phyloP scores from a whole-genome alignment of 2,888 invertebrate genomes.

The Latrodectus elegans region DNA sequence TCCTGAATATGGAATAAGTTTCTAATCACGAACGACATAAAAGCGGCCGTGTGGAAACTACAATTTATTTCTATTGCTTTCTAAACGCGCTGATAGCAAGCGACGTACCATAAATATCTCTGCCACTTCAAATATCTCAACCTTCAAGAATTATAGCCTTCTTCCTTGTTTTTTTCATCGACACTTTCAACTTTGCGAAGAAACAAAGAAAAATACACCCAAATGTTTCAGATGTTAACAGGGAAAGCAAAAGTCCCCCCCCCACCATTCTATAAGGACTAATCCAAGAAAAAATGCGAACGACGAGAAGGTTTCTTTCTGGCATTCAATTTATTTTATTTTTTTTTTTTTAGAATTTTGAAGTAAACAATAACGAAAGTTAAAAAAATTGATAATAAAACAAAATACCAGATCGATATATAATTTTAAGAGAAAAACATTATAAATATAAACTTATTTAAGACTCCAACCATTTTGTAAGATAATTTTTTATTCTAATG shows the following conservation, averaged over 20 bases:
- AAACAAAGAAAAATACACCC: neutral
- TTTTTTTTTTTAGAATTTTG: too few species aligned
- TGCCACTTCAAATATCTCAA: constrained; percentile 17
- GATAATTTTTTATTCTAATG: too few species aligned
- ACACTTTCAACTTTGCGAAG: neutral
- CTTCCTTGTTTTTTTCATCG: neutral
- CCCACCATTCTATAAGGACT: too few species aligned
- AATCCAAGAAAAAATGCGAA: too few species aligned
- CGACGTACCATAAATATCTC: constrained; percentile 44
- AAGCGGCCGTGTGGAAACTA: constrained; percentile 50
- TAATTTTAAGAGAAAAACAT: too few species aligned
- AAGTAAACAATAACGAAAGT: too few species aligned
- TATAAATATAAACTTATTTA: too few species aligned
- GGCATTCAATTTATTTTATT: too few species aligned
- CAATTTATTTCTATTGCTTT: constrained; percentile 57
- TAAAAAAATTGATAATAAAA: too few species aligned
- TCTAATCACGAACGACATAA: constrained; percentile 33
- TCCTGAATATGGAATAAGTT: neutral
- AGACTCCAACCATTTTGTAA: too few species aligned
- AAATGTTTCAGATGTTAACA: neutral
- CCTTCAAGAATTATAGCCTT: neutral
- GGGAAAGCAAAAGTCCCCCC: neutral
- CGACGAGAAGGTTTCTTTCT: too few species aligned
- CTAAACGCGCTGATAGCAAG: constrained; percentile 49
- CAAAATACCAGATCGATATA: too few species aligned